phyloP scores from a whole-genome alignment of 2,888 invertebrate genomes.

The Platerodrilus igneus region DNA sequence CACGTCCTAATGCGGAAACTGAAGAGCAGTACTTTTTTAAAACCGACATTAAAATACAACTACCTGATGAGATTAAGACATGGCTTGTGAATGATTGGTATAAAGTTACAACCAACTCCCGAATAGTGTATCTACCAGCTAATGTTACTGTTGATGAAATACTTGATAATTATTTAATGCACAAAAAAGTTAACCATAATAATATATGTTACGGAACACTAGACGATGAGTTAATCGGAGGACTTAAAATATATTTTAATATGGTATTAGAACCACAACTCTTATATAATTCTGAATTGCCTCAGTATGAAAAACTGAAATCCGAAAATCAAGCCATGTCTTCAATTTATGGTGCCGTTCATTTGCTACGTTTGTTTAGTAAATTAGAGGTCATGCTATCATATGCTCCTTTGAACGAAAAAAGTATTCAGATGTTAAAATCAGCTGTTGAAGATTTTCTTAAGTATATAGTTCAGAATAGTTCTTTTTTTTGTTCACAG shows the following conservation, averaged over 20 bases:
- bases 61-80: constrained; percentile 88
- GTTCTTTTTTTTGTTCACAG: constrained; percentile 72
- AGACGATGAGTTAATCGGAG: constrained; percentile 61
- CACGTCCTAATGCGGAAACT: constrained; percentile 74
- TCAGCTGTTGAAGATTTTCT: constrained; percentile 85
- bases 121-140: constrained; percentile 77
- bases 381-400: constrained; percentile 86
- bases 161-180: constrained; percentile 78
- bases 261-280: constrained; percentile 87
- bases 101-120: constrained; percentile 80
- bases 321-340: constrained; percentile 73
- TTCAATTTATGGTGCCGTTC: constrained; percentile 84
- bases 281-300: constrained; percentile 89
- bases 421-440: constrained; percentile 75
- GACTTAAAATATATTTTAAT: constrained; percentile 91
- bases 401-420: constrained; percentile 84
- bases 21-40: constrained; percentile 86
- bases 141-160: constrained; percentile 81
- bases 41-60: constrained; percentile 77
- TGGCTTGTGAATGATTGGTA: constrained; percentile 96
- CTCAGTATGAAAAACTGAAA: constrained; percentile 82
- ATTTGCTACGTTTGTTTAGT: constrained; percentile 84
- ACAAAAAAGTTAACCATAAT: constrained; percentile 74
- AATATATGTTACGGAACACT: constrained; percentile 68
- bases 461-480: constrained; percentile 80